phyloP scores from a whole-genome alignment of 2,113 vertebrate genomes.

The Cavia porcellus region DNA sequence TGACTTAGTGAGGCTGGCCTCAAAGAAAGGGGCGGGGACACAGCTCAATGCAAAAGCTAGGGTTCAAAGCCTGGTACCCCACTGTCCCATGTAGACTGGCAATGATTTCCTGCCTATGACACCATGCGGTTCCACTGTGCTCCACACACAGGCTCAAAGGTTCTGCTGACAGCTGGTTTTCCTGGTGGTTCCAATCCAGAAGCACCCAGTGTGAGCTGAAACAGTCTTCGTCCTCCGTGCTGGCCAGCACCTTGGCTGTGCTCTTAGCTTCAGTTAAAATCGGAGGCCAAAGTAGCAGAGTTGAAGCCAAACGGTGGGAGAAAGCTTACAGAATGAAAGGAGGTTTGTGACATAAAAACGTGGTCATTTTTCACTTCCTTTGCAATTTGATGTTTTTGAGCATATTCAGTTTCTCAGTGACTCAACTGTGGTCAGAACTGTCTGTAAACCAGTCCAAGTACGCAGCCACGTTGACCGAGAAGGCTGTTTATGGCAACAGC shows the following conservation, averaged over 20 bases:
- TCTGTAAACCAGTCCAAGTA: background rate
- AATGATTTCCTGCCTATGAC: background rate
- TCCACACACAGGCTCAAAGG: background rate
- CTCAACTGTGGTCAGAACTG: background rate
- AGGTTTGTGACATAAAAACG: background rate
- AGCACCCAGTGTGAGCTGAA: background rate
- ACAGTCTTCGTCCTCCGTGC: background rate
- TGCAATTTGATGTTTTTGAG: background rate
- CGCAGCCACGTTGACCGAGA: background rate
- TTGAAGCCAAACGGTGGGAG: background rate
- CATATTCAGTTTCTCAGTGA: background rate
- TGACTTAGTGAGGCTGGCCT: background rate
- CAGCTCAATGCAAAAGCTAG: background rate
- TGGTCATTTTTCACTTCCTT: background rate
- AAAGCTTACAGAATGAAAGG: background rate
- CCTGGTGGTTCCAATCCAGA: background rate
- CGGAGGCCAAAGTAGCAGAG: background rate
- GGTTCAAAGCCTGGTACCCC: background rate
- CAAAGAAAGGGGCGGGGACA: too few species aligned
- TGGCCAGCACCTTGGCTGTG: background rate
- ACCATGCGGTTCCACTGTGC: background rate
- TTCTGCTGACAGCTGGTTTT: background rate
- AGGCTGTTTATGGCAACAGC: background rate
- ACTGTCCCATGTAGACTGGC: fast-evolving
- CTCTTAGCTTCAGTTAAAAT: background rate